phyloP scores from a whole-genome alignment of 1,140 invertebrate genomes.

The Panagrolaimus sp. region DNA sequence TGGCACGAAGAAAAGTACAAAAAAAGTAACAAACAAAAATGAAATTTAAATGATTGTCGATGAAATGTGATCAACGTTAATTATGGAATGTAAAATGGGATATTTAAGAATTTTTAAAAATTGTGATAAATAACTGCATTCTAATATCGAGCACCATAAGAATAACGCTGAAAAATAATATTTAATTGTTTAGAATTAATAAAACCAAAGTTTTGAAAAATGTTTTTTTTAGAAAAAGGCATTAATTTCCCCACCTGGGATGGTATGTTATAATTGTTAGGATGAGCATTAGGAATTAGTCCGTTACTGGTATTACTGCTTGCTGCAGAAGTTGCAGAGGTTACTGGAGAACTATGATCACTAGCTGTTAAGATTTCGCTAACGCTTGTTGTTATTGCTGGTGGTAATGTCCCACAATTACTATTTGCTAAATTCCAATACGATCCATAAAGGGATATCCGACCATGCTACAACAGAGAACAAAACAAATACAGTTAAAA shows the following conservation, averaged over 20 bases:
- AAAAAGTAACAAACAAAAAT: no score
- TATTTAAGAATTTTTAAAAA: no score
- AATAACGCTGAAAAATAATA: conserved; percentile 2
- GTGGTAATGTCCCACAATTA: background rate
- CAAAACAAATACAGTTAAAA: conserved; percentile 17
- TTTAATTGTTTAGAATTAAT: background rate
- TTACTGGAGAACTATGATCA: conserved; percentile 8
- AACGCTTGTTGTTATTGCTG: background rate
- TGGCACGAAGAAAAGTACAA: no score
- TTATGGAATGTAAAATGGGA: no score
- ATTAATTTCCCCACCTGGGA: background rate
- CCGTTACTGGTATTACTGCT: conserved; percentile 16
- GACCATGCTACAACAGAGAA: conserved; percentile 35
- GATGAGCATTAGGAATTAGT: background rate
- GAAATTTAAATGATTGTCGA: no score
- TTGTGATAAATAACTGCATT: background rate
- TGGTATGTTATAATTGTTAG: conserved; percentile 11
- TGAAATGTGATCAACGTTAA: no score
- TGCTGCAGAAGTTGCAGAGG: conserved; percentile 7
- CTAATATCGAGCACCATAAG: conserved; percentile 12
- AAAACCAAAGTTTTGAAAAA: background rate
- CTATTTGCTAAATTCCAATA: conserved; percentile 48
- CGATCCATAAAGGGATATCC: conserved; percentile 54
- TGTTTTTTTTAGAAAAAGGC: background rate
- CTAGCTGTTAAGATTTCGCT: conserved; percentile 6